phyloP scores from a whole-genome alignment of 2,113 vertebrate species.

The Argyrosomus japonicus region DNA sequence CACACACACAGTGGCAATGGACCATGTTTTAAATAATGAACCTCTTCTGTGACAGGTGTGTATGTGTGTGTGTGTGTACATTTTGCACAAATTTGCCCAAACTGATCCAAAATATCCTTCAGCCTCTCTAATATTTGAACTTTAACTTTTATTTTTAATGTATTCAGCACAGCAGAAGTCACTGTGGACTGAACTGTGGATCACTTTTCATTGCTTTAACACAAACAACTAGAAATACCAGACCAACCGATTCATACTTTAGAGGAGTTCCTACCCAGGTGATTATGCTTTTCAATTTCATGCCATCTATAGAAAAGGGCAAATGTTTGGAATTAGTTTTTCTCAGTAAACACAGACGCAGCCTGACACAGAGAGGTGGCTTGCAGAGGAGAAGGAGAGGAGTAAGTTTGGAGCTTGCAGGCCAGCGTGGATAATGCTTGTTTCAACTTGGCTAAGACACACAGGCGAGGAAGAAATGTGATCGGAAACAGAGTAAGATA shows the following conservation, averaged over 20 bases:
- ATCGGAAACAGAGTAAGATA: neutral
- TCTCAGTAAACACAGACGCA: neutral
- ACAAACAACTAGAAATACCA: no score
- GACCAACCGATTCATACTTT: neutral
- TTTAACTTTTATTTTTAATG: neutral
- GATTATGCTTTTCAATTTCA: neutral
- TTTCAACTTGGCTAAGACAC: neutral
- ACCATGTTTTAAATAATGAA: no score
- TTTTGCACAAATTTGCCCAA: neutral
- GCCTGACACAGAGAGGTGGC: neutral
- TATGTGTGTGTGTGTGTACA: neutral
- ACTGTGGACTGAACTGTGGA: no score
- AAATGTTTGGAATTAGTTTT: neutral
- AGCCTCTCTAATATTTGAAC: conserved; percentile 17
- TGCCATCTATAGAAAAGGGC: neutral
- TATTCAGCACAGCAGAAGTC: no score
- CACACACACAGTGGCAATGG: neutral
- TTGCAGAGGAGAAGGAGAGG: neutral
- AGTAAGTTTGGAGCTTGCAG: neutral
- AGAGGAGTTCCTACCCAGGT: neutral
- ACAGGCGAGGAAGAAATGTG: neutral
- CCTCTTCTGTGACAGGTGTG: conserved; percentile 18
- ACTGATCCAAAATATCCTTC: neutral
- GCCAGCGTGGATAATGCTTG: neutral
- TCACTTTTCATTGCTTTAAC: neutral